These are phyloP conservation scores for Thyatira batis DNA, from an alignment of 2,888 invertebrate genomes.

Conservation along the genomic window DNA sequence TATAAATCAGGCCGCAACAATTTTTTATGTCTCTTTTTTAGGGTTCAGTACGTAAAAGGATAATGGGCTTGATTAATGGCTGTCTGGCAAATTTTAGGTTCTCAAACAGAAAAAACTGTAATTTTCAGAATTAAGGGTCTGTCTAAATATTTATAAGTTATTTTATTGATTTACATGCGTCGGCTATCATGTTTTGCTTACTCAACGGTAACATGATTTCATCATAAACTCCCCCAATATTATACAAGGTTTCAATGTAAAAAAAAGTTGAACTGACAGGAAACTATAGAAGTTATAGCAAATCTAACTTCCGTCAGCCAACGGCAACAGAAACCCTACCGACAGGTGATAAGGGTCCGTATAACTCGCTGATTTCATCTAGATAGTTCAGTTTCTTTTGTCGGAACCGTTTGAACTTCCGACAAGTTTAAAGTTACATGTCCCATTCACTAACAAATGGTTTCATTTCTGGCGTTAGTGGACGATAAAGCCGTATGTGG, in stretches of 20 bases:
- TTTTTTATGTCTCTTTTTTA: no score
- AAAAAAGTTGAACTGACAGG: not conserved
- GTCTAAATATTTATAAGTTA: no score
- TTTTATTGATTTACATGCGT: no score
- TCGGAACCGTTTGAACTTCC: not conserved
- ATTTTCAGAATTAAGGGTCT: no score
- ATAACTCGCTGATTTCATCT: not conserved
- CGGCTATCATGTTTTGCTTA: no score
- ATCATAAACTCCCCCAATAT: not conserved
- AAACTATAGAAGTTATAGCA: conserved; percentile 1
- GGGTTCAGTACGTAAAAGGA: no score
- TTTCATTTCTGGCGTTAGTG: not conserved
- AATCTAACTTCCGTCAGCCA: not conserved
- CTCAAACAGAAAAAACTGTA: no score
- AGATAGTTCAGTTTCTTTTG: not conserved
- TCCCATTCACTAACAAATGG: not conserved
- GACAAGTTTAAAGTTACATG: not conserved
- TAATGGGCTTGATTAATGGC: no score
- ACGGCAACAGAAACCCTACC: not conserved
- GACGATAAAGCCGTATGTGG: not conserved
- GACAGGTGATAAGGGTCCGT: not conserved
- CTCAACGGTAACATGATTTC: not conserved
- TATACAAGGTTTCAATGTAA: not conserved
- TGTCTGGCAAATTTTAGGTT: no score
- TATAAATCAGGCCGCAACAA: no score